Evolutionary conservation across 2,888 invertebrate species (phyloP), one percentile per base, ranked within the genome.

Genomic region (Nomada fabriciana): DNA sequence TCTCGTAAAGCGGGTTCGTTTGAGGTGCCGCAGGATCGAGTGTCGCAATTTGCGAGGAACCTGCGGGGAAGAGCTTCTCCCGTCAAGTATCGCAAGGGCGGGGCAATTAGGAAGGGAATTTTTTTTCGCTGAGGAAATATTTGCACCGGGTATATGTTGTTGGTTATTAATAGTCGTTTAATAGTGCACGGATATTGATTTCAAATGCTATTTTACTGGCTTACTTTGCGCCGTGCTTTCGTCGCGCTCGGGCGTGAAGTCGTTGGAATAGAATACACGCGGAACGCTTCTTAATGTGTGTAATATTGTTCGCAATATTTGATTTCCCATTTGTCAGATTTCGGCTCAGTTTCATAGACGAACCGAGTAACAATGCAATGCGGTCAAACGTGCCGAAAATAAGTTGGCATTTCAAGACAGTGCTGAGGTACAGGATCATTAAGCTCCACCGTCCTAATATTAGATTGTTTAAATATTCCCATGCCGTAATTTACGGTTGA

Each of bases 341-440:
- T 23, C 18, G 36, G 36, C 47, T 53, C 36, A 43, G 59, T 59
- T 64, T 67, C 74, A 70, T 50, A 55, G 75, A 18, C 47, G 52
- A 70, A n/a, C 47, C n/a, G 18, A 50, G 47, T 43, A 25, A 25
- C 52, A 43, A 42, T 29, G 57, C 47, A 83, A 83, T 55, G 67
- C 52, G 80, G 80, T 83, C 83, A 65, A 68, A 83, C 67, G 72
- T 43, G 79, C 84, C 75, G 69, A 83, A 83, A 83, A 84, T 84
- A 84, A 79, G 71, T 80, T 80, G 75, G 75, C 73, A 75, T 83
- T 82, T 84, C 80, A 53, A 67, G 65, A 69, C 73, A 63, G 71
- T 68, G 69, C 69, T 71, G 57, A 78, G 79, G 42, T 69, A 75
- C 72, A 79, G 53, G 65, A 64, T 70, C 79, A 79, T 83, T 79